Evolutionary conservation across 2,888 invertebrate genomes (phyloP).

Genomic region (Dorcus hopei): DNA sequence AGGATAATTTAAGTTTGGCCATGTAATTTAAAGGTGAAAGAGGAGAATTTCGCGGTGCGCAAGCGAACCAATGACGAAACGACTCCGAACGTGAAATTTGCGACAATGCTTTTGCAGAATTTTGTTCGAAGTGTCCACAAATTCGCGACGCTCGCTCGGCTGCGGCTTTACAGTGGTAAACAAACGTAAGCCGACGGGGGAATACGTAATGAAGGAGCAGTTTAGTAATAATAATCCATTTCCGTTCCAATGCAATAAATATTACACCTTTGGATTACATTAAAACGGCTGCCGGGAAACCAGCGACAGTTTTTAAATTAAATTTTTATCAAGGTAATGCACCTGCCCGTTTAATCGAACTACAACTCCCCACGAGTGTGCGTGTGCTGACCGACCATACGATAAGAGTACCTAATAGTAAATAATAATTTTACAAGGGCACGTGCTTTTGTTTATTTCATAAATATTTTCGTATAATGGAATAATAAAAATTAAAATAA

Average conservation of each 20-base stretch:
- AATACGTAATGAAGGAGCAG: conserved; percentile 13
- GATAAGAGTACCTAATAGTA: neutral
- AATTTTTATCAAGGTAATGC: conserved; percentile 31
- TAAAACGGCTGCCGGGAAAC: conserved; percentile 17
- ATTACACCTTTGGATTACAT: conserved; percentile 20
- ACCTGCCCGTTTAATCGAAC: conserved; percentile 26
- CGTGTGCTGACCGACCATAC: neutral
- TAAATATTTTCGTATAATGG: neutral
- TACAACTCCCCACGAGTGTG: neutral
- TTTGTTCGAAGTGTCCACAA: neutral
- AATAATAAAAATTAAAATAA: no score
- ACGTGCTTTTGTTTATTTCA: neutral
- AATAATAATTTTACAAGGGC: neutral
- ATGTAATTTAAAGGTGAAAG: conserved; percentile 39
- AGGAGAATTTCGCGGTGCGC: conserved; percentile 9
- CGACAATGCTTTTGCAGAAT: neutral
- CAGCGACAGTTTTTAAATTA: conserved; percentile 32
- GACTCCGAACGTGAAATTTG: conserved; percentile 3
- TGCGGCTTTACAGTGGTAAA: no score
- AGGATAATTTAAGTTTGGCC: conserved; percentile 31
- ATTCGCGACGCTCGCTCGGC: no score
- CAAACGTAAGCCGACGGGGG: neutral
- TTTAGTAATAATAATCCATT: conserved; percentile 20
- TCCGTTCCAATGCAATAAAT: conserved; percentile 25
- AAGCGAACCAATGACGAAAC: conserved; percentile 5